A percentile compares a stretch with the other conserved stretches of the same genome.
These are phyloP conservation scores for Serrognathus titanus DNA, from an alignment of 2,888 invertebrate genomes.

Conservation along the genomic window DNA sequence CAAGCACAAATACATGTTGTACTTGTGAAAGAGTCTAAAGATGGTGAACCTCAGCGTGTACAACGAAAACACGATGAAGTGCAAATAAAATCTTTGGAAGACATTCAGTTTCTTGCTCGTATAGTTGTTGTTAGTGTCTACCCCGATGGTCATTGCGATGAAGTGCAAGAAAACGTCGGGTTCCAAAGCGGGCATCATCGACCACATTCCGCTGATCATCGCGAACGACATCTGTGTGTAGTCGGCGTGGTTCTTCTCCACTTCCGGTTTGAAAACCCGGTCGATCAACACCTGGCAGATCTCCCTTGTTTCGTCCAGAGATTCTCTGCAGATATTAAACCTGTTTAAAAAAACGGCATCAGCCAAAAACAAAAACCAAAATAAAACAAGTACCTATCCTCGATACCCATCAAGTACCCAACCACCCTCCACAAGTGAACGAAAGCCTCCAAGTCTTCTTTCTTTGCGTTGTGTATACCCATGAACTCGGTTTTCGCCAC, in stretches of 20 bases:
- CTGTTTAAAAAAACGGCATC: slow-evolving; percentile 42
- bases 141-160: slow-evolving; percentile 13
- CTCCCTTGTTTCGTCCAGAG: slow-evolving; percentile 60
- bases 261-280: slow-evolving; percentile 59
- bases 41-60: slow-evolving; percentile 37
- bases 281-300: slow-evolving; percentile 59
- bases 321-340: slow-evolving; percentile 67
- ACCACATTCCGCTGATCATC: slow-evolving; percentile 67
- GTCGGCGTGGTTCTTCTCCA: slow-evolving; percentile 58
- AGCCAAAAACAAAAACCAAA: background rate
- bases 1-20: slow-evolving; percentile 56
- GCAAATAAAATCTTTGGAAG: slow-evolving; percentile 10
- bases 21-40: slow-evolving; percentile 61
- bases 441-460: slow-evolving; percentile 69
- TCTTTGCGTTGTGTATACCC: slow-evolving; percentile 59
- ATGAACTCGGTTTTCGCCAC: slow-evolving; percentile 62
- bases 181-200: slow-evolving; percentile 61
- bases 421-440: slow-evolving; percentile 82
- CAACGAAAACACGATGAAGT: slow-evolving; percentile 10
- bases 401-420: slow-evolving; percentile 77
- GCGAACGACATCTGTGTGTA: slow-evolving; percentile 64
- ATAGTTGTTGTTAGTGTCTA: slow-evolving; percentile 22
- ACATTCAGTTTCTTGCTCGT: slow-evolving; percentile 2
- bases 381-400: slow-evolving; percentile 60
- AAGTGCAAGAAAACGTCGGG: slow-evolving; percentile 55